Conservation (phyloP, 1,140 invertebrate genomes). For the Geopemphigus sp. region DNA sequence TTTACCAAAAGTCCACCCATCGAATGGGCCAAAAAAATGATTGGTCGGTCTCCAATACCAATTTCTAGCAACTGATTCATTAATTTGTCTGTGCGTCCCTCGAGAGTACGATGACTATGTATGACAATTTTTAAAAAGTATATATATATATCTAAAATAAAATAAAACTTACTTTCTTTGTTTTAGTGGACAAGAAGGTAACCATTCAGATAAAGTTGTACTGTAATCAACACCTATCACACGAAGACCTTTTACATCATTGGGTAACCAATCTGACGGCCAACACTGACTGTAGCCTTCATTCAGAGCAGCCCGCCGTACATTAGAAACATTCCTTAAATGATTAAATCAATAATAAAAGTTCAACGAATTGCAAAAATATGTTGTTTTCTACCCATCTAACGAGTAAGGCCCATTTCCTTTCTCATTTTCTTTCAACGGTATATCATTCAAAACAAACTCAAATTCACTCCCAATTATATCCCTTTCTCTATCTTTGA, state of each 20-base stretch:
- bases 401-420: slow-evolving; percentile 49
- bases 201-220: slow-evolving; percentile 67
- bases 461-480: slow-evolving; percentile 62
- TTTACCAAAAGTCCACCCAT: slow-evolving; percentile 71
- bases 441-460: slow-evolving; percentile 65
- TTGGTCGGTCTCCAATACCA: slow-evolving; percentile 63
- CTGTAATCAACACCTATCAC: slow-evolving; percentile 69
- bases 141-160: too few species aligned
- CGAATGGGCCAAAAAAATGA: slow-evolving; percentile 73
- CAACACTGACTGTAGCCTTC: slow-evolving; percentile 62
- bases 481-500: slow-evolving; percentile 60
- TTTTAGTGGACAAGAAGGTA: slow-evolving; percentile 62
- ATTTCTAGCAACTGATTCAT: slow-evolving; percentile 57
- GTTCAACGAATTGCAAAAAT: not conserved
- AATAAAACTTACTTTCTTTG: slow-evolving; percentile 55
- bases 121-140: too few species aligned
- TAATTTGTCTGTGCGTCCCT: slow-evolving; percentile 50
- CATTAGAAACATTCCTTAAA: not conserved
- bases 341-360: not conserved
- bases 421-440: slow-evolving; percentile 55
- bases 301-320: slow-evolving; percentile 27
- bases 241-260: slow-evolving; percentile 64
- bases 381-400: not conserved
- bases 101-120: slow-evolving; percentile 48
- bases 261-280: slow-evolving; percentile 68